These are phyloP conservation scores for Cinclus mexicanus DNA, from an alignment of 2,113 vertebrate species.

Conservation along the genomic window DNA sequence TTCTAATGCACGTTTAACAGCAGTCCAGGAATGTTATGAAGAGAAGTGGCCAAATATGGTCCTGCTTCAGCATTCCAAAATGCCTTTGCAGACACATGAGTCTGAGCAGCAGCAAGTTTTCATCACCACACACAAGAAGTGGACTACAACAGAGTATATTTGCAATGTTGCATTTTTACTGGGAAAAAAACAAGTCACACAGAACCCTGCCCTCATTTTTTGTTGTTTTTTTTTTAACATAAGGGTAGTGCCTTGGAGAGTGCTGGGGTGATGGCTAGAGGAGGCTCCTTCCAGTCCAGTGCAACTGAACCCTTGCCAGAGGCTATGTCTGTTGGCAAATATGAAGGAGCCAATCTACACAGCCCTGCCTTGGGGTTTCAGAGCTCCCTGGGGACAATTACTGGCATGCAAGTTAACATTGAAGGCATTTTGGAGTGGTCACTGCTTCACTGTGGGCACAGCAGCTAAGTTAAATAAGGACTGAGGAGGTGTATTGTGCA, in stretches of 20 bases:
- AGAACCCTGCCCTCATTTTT: too few relatives aligned
- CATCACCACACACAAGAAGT: neutral
- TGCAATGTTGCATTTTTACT: neutral
- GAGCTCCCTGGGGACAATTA: neutral
- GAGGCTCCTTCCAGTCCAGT: neutral
- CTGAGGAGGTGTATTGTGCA: neutral
- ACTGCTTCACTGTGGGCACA: neutral
- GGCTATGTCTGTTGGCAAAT: neutral
- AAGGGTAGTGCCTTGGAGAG: neutral
- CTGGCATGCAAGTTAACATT: neutral
- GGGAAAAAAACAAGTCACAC: neutral
- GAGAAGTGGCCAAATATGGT: conserved; percentile 73
- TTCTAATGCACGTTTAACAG: neutral
- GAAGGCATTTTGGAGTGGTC: neutral
- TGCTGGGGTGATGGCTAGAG: neutral
- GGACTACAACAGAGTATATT: neutral
- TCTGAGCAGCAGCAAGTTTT: neutral
- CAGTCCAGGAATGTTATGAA: conserved; percentile 24
- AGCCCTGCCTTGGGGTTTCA: neutral
- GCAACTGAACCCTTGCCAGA: neutral
- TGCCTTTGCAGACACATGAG: neutral
- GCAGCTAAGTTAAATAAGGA: neutral
- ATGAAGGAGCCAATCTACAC: neutral
- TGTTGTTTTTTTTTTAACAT: neutral
- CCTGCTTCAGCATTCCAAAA: conserved; percentile 34